A percentile compares a stretch with the other conserved stretches of the same genome.
Conservation (phyloP, 1,140 invertebrate species). For the Cephus cinctus region DNA sequence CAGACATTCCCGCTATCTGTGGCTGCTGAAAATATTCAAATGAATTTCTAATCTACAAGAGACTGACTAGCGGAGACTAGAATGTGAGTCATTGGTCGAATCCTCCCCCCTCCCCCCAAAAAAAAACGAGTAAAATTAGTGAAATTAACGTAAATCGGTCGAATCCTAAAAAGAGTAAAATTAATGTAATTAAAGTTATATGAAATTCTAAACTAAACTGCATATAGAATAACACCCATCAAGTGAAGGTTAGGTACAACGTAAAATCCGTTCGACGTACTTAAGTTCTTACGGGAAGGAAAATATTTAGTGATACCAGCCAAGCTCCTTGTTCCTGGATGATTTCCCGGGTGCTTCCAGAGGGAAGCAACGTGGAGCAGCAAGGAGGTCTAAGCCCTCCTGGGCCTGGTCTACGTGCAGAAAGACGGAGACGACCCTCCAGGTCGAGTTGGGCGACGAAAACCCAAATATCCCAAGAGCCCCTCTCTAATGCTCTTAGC, state of each 20-base stretch:
- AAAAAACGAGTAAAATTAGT: too few species aligned
- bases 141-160: too few species aligned
- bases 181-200: too few species aligned
- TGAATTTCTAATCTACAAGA: constrained; percentile 45
- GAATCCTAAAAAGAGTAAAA: too few species aligned
- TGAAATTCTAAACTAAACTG: too few species aligned
- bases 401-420: too few species aligned
- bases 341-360: not conserved
- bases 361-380: not conserved
- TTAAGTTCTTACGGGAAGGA: constrained; percentile 46
- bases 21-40: constrained; percentile 44
- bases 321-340: not conserved
- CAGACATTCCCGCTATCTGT: constrained; percentile 28
- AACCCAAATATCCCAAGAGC: constrained; percentile 54
- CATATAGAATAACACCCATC: too few species aligned
- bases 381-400: too few species aligned
- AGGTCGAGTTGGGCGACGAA: constrained; percentile 36
- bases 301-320: constrained; percentile 50
- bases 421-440: not conserved
- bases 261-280: constrained; percentile 24
- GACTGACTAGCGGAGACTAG: not conserved
- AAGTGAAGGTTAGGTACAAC: constrained; percentile 12
- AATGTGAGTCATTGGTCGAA: not conserved
- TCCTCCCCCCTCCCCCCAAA: too few species aligned
- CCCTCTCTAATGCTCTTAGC: constrained; percentile 56